Percentiles rank a stretch among this genome's conserved stretches.
Evolutionary conservation across 92 coral and sea anemone species (phyloP).

Genomic region (Epizoanthus illoricatus): DNA sequence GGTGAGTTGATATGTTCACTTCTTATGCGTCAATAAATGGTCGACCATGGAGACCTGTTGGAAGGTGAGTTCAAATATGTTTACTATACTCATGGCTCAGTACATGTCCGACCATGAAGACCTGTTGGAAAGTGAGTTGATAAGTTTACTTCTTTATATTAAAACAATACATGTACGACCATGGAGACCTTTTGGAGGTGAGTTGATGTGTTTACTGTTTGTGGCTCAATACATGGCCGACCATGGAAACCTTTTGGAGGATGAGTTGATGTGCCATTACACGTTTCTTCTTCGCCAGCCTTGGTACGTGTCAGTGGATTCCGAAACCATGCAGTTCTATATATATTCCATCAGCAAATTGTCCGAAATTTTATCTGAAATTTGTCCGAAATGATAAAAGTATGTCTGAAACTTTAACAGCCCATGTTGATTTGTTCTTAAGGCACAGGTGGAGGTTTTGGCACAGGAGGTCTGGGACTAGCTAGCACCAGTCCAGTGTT

Average conservation of each 20-base stretch:
- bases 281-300: too few species aligned
- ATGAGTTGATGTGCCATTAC: slow-evolving; percentile 19
- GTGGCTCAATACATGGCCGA: slow-evolving; percentile 31
- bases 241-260: slow-evolving; percentile 72
- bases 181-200: too few species aligned
- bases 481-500: slow-evolving; percentile 68
- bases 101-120: slow-evolving; percentile 29
- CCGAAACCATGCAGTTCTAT: background rate
- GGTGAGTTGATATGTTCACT: slow-evolving; percentile 43
- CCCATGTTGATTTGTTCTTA: background rate
- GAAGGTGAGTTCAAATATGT: slow-evolving; percentile 61
- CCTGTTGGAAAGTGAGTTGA: slow-evolving; percentile 70
- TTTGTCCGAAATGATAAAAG: too few species aligned
- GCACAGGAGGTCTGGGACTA: slow-evolving; percentile 85
- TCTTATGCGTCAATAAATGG: too few species aligned
- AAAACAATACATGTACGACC: too few species aligned
- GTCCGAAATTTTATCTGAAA: background rate
- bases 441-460: slow-evolving; percentile 82
- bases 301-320: too few species aligned
- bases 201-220: background rate
- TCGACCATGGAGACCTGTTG: slow-evolving; percentile 50
- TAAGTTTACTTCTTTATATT: too few species aligned
- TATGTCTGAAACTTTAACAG: background rate
- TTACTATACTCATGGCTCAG: background rate
- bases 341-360: background rate